Evolutionary conservation across 1,140 invertebrate genomes (phyloP).

Genomic region (Trichogramma pretiosum): DNA sequence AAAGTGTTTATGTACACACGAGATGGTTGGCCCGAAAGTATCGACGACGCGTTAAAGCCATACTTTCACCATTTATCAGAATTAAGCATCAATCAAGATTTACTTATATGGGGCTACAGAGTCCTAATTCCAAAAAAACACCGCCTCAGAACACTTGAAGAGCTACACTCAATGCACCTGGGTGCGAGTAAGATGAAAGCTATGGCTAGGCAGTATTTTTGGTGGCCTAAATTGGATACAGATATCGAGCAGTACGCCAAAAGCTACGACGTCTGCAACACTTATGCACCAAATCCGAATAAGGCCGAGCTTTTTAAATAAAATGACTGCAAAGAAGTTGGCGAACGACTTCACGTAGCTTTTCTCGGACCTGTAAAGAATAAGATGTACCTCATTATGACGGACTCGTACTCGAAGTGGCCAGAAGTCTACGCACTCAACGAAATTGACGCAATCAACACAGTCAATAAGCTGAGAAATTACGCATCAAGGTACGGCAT

Average conservation of each 20-base stretch:
- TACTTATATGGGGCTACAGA: constrained; percentile 23
- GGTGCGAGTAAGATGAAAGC: constrained; percentile 30
- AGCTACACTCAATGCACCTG: constrained; percentile 17
- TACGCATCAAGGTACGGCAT: constrained; percentile 16
- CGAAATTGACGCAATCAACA: neutral
- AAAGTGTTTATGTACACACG: constrained; percentile 18
- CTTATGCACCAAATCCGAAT: neutral
- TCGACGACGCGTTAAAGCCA: constrained; percentile 13
- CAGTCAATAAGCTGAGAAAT: constrained; percentile 16
- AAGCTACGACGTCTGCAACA: neutral
- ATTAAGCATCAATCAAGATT: constrained; percentile 11
- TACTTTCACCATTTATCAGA: constrained; percentile 5
- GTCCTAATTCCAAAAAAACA: constrained; percentile 22
- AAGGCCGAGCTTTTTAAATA: constrained; percentile 10
- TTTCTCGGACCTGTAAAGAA: constrained; percentile 33
- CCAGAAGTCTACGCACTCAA: constrained; percentile 7
- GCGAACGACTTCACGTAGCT: neutral
- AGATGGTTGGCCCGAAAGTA: constrained; percentile 8
- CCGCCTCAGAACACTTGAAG: neutral
- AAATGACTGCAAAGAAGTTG: constrained; percentile 15
- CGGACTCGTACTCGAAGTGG: constrained; percentile 42
- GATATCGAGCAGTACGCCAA: constrained; percentile 25
- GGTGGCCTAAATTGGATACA: constrained; percentile 30
- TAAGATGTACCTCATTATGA: constrained; percentile 31
- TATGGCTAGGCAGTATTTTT: constrained; percentile 27